phyloP scores from a whole-genome alignment of 1,140 invertebrate species.

The Anthonomus grandis region DNA sequence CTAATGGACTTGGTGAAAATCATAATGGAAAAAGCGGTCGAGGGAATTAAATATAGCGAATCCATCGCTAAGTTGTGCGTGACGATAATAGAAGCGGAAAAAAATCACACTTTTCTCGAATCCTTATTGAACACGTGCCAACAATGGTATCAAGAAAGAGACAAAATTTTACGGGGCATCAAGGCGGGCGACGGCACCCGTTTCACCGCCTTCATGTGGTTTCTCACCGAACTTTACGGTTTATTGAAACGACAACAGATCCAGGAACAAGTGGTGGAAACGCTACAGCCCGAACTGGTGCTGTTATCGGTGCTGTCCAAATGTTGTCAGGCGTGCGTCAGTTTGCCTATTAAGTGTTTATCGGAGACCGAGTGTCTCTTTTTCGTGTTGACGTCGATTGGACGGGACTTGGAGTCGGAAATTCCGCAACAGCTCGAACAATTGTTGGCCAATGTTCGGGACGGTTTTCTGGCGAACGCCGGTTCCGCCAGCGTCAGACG shows the following conservation, averaged over 20 bases:
- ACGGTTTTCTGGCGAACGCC: slow-evolving; percentile 73
- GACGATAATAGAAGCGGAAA: slow-evolving; percentile 81
- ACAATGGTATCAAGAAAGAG: slow-evolving; percentile 84
- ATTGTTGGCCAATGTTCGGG: slow-evolving; percentile 72
- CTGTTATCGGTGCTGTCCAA: slow-evolving; percentile 76
- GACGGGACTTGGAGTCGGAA: slow-evolving; percentile 79
- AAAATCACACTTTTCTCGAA: slow-evolving; percentile 83
- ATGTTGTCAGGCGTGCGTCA: slow-evolving; percentile 79
- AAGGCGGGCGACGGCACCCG: slow-evolving; percentile 59
- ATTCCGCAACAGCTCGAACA: slow-evolving; percentile 73
- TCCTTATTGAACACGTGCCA: slow-evolving; percentile 83
- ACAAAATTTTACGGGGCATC: slow-evolving; percentile 56
- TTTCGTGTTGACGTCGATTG: slow-evolving; percentile 80
- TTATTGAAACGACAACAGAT: slow-evolving; percentile 74
- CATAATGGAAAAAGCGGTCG: slow-evolving; percentile 73
- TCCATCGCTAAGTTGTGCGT: slow-evolving; percentile 79
- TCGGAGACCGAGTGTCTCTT: slow-evolving; percentile 82
- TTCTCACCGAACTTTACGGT: slow-evolving; percentile 85
- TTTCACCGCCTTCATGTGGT: slow-evolving; percentile 81
- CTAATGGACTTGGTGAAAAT: slow-evolving; percentile 82
- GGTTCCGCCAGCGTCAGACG: slow-evolving; percentile 66
- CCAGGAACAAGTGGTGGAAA: slow-evolving; percentile 62
- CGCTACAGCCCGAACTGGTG: slow-evolving; percentile 67
- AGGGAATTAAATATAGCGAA: slow-evolving; percentile 72
- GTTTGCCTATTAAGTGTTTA: slow-evolving; percentile 71